Percentiles rank a stretch among this genome's conserved stretches.
Evolutionary conservation across 2,888 invertebrate species (phyloP).

Genomic region (Apamea crenata): DNA sequence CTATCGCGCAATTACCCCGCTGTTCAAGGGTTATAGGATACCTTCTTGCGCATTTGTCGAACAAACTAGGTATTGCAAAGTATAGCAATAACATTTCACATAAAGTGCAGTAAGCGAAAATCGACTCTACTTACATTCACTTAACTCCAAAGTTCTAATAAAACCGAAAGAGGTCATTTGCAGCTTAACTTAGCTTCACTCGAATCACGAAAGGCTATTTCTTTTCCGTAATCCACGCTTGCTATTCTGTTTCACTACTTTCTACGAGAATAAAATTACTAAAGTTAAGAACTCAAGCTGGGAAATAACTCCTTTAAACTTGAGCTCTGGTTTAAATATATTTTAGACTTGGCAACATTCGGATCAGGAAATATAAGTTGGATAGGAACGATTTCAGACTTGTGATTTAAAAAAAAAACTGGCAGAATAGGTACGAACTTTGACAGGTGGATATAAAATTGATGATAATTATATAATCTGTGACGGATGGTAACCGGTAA

Average conservation of each 20-base stretch:
- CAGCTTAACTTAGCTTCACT: slow-evolving; percentile 48
- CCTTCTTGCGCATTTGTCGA: background rate
- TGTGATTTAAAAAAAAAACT: background rate
- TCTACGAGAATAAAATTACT: slow-evolving; percentile 26
- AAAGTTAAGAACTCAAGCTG: slow-evolving; percentile 17
- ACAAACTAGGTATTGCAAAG: background rate
- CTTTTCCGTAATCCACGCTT: slow-evolving; percentile 34
- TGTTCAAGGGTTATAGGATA: background rate
- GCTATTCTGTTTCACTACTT: slow-evolving; percentile 19
- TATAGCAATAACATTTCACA: background rate
- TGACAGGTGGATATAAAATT: slow-evolving; percentile 10
- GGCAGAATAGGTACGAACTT: background rate
- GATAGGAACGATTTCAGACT: background rate
- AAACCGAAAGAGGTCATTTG: slow-evolving; percentile 49
- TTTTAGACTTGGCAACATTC: slow-evolving; percentile 3
- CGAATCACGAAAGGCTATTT: slow-evolving; percentile 43
- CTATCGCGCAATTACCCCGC: background rate
- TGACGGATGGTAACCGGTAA: background rate
- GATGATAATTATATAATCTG: slow-evolving; percentile 1
- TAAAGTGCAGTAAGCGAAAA: background rate
- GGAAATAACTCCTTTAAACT: slow-evolving; percentile 1
- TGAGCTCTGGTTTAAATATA: background rate
- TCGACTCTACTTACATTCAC: slow-evolving; percentile 5
- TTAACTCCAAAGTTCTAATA: slow-evolving; percentile 42
- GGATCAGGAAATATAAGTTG: background rate